Conservation (phyloP, 35 echinoderm and acorn worm species). For the Eucidaris tribuloides region DNA sequence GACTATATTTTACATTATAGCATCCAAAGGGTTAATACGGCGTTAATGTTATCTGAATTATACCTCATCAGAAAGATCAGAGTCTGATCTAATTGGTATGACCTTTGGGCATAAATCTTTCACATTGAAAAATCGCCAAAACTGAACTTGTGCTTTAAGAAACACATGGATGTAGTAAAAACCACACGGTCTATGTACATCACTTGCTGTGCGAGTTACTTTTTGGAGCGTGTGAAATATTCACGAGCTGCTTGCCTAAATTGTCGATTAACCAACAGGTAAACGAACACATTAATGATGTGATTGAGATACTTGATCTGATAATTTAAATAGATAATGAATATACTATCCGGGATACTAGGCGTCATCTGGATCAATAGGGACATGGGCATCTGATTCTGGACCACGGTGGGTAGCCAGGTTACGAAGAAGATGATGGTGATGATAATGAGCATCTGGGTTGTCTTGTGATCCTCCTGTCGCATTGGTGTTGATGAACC, state of each 20-base stretch:
- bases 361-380: not conserved
- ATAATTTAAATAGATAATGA: not conserved
- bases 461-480: conserved; percentile 11
- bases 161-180: no score
- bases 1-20: no score
- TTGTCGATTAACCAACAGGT: not conserved
- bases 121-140: no score
- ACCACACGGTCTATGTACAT: no score
- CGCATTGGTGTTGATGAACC: not conserved
- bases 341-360: not conserved
- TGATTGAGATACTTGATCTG: conserved; percentile 16
- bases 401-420: not conserved
- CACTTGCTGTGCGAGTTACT: no score
- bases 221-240: not conserved
- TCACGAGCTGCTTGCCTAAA: not conserved
- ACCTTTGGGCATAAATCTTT: no score
- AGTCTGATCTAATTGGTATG: no score
- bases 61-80: no score
- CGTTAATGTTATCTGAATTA: no score
- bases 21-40: no score
- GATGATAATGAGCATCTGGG: not conserved
- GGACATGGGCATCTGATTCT: not conserved
- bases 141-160: no score
- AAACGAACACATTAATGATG: not conserved
- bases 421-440: not conserved